A percentile compares a stretch with the other conserved stretches of the same genome.
Conservation (phyloP, 1,140 invertebrate species). For the Drosophila setifemur region DNA sequence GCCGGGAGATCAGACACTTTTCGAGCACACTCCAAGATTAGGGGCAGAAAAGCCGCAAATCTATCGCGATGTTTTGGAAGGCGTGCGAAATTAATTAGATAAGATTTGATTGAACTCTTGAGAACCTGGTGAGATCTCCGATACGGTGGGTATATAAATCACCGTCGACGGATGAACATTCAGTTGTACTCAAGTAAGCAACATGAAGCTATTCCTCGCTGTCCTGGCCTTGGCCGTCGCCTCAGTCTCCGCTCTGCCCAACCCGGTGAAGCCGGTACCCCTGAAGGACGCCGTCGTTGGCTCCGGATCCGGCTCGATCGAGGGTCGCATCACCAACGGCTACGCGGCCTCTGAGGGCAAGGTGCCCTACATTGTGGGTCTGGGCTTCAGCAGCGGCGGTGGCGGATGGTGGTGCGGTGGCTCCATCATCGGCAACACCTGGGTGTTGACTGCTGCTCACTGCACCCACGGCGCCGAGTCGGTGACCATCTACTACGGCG, state of each 20-base stretch:
- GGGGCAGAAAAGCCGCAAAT: neutral
- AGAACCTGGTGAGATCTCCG: slow-evolving; percentile 4
- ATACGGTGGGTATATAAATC: slow-evolving; percentile 41
- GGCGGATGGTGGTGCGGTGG: slow-evolving; percentile 84
- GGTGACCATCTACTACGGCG: slow-evolving; percentile 25
- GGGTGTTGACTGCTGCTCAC: slow-evolving; percentile 81
- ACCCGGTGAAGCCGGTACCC: neutral
- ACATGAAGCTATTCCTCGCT: slow-evolving; percentile 16
- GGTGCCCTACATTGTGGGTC: slow-evolving; percentile 82
- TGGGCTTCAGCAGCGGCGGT: slow-evolving; percentile 77
- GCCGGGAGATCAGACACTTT: neutral
- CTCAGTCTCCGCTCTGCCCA: neutral
- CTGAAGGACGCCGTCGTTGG: slow-evolving; percentile 3
- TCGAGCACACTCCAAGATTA: slow-evolving; percentile 1
- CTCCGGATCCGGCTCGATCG: neutral
- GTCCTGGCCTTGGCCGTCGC: slow-evolving; percentile 2
- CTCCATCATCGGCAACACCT: slow-evolving; percentile 84
- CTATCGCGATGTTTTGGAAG: neutral
- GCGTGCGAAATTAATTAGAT: slow-evolving; percentile 13
- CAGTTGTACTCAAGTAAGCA: slow-evolving; percentile 15
- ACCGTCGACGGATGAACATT: neutral
- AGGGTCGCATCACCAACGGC: slow-evolving; percentile 52
- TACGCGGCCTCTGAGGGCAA: slow-evolving; percentile 66
- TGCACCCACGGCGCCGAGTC: slow-evolving; percentile 30
- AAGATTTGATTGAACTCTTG: slow-evolving; percentile 24